A percentile compares a stretch with the other conserved stretches of the same genome.
Conservation (phyloP, 1,140 invertebrate species). For the Drosophila melanica region DNA sequence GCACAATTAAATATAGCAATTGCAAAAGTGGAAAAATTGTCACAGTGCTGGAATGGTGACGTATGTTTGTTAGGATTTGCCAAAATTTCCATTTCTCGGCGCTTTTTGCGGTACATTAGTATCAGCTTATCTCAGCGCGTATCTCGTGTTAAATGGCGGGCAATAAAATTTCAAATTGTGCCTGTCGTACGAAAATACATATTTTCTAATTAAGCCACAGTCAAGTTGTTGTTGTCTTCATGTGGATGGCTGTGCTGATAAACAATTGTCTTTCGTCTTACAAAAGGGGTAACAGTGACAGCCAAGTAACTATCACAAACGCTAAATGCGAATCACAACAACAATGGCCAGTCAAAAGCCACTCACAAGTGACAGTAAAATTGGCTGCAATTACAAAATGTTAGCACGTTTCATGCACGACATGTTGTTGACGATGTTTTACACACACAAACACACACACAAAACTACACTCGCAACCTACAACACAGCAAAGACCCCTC, state of each 20-base stretch:
- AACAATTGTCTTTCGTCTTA: constrained; percentile 22
- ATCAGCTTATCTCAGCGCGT: constrained; percentile 52
- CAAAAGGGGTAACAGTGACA: constrained; percentile 37
- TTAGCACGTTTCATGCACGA: constrained; percentile 72
- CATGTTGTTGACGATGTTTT: constrained; percentile 35
- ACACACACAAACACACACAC: constrained; percentile 3
- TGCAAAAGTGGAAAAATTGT: constrained; percentile 58
- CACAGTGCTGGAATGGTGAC: background rate
- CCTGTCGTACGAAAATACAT: constrained; percentile 49
- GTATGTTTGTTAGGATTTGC: constrained; percentile 33
- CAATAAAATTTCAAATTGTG: constrained; percentile 60
- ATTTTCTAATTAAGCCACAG: constrained; percentile 64
- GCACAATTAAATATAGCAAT: constrained; percentile 48
- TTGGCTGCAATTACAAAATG: constrained; percentile 71
- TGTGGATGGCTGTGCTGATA: constrained; percentile 10
- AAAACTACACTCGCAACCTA: background rate
- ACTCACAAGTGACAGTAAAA: constrained; percentile 70
- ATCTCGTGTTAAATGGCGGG: constrained; percentile 23
- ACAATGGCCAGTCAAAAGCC: constrained; percentile 34
- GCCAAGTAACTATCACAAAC: constrained; percentile 3
- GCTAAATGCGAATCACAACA: constrained; percentile 14
- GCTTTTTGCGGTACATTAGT: background rate
- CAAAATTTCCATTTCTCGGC: constrained; percentile 57
- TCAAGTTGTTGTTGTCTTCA: constrained; percentile 19
- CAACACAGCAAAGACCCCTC: constrained; percentile 6